Evolutionary conservation across 2,797 vertebrate species (phyloP), one percentile per base, ranked within the genome.

Genomic region (Alauda arvensis): DNA sequence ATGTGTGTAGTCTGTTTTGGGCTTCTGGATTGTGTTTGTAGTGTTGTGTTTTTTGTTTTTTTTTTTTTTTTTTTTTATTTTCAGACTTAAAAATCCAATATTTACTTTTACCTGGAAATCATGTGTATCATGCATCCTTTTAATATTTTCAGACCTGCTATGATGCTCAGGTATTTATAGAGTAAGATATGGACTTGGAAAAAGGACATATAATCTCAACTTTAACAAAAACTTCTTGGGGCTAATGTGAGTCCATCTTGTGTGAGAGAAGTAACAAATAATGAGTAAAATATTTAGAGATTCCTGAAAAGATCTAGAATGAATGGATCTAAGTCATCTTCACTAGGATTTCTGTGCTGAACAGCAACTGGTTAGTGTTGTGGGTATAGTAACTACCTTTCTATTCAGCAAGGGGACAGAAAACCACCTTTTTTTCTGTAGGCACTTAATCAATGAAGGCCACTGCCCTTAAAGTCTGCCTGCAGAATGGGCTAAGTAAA

Each of bases 171-270:
- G 46, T 43, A 24, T 48, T n/a, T 49, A 40, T 77, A 48, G 11
- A 12, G 45, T 66, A 46, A 17, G 39, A 17, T 6, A 28, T 20
- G 12, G 21, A 21, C 40, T 46, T 48, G 42, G 23, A 31, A 71
- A 56, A 65, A 40, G 16, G 19, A 75, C 39, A 31, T 18, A 45
- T 23, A 21, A 60, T 68, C 43, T 80, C 17, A 6, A 9, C 6
- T 45, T 25, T 21, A 56, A 25, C 5, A 15, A 8, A 14, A 2
- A 9, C 0, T 0, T 52, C 28, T 37, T 25, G 26, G 10, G 4
- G 12, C 4, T 52, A 15, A 68, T 43, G 14, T 39, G 13, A 71
- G 18, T 19, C 45, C 17, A 31, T 51, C 17, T 13, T 17, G 4
- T 55, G 26, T 23, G 14, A 53, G 6, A 57, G 20, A 43, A 57